A percentile compares a stretch with the other conserved stretches of the same genome.
Evolutionary conservation across 2,113 vertebrate species (phyloP).

Genomic region (Takifugu bimaculatus): DNA sequence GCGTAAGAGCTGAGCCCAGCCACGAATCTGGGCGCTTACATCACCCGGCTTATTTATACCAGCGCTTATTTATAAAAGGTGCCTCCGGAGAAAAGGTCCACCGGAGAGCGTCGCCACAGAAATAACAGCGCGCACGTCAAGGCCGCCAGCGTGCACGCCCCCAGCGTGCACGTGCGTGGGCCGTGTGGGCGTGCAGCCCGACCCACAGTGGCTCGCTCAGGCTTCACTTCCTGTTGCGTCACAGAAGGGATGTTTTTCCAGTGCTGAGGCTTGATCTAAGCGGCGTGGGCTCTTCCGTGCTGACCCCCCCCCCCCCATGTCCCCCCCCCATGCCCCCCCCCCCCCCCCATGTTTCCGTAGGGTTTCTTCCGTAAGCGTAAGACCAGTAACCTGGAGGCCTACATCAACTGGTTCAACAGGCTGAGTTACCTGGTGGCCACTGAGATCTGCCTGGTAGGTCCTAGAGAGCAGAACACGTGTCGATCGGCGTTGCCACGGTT

Average conservation of each 20-base stretch:
- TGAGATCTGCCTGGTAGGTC: conserved; percentile 89
- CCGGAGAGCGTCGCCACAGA: neutral
- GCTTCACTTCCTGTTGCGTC: no score
- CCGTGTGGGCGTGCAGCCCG: conserved; percentile 34
- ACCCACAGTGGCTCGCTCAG: no score
- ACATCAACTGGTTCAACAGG: conserved; percentile 92
- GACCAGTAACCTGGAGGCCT: conserved; percentile 88
- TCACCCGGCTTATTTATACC: conserved; percentile 58
- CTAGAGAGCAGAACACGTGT: neutral
- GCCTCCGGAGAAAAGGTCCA: conserved; percentile 18
- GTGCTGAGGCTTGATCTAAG: no score
- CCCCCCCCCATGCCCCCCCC: neutral
- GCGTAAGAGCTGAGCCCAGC: conserved; percentile 28
- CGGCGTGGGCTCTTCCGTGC: neutral
- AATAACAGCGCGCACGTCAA: conserved; percentile 20
- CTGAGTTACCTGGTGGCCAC: conserved; percentile 90
- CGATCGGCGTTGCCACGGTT: no score
- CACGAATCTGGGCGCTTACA: conserved; percentile 45
- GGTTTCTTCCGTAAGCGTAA: conserved; percentile 87
- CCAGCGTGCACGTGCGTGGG: conserved; percentile 23
- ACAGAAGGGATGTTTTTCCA: no score
- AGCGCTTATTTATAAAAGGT: conserved; percentile 43
- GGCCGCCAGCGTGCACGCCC: conserved; percentile 3
- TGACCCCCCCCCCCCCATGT: no score
- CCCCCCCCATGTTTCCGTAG: conserved; percentile 50